Evolutionary conservation across 1,140 invertebrate species (phyloP), one percentile per base, ranked within the genome.

Genomic region (Lepidurus couesii): DNA sequence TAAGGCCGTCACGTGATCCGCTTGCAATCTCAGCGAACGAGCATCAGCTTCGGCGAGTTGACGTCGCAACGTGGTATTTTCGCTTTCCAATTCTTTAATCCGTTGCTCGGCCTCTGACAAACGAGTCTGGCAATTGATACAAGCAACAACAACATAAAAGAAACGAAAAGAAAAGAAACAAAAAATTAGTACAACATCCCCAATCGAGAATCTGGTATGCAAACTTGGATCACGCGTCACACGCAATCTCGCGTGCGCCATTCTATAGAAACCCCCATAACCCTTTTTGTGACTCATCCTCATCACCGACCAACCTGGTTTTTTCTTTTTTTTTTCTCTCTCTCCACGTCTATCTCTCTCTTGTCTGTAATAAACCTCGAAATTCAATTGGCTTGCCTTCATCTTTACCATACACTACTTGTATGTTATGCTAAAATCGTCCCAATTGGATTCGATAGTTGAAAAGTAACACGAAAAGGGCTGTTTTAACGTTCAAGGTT

Each of bases 1-100:
- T 83, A 89, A 86, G 8, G 88, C 84, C 34, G 87, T 83, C 42
- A 75, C 81, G 84, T 90, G 90, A 80, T 90, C 89, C 11, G 86
- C 87, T 83, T 91, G 87, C 86, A 92, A 82, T 85, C 88, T 86
- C 82, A 91, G 84, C 42, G 65, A 42, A 73, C 75, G 42, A 26
- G 34, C 76, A 9, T 45, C 76, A n/a, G 44, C 45, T 6, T 74
- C 44, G 34, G 78, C 16, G 11, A 79, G 42, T 42, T 75, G 78
- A 44, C 26, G 44, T 47, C 53, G 75, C 16, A 79, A 74, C n/a
- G n/a, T 42, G 21, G 21, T 42, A 13, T 74, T 74, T 45, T 79
- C 78, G 16, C 42, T 47, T 34, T 79, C 78, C n/a, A 74, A 73
- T 34, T 16, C 44, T 21, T 74, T 44, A 42, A 75, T 74, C 43